Evolutionary conservation across 2,888 invertebrate species (phyloP).

Genomic region (Apamea epomidion): DNA sequence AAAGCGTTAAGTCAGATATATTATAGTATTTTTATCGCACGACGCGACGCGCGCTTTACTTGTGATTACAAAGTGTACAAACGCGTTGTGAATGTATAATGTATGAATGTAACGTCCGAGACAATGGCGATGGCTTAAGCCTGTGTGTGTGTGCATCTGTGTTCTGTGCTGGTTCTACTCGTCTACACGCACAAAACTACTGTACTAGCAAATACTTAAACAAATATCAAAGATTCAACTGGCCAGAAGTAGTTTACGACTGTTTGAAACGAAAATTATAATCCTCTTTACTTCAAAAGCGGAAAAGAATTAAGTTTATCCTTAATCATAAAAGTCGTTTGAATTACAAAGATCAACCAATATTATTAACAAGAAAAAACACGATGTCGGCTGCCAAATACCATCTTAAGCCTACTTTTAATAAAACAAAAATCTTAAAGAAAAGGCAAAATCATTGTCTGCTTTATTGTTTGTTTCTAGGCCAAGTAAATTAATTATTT

Average conservation of each 20-base stretch:
- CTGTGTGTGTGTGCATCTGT: too few species aligned
- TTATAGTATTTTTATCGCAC: background rate
- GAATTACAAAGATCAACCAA: conserved; percentile 36
- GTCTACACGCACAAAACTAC: background rate
- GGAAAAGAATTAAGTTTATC: conserved; percentile 29
- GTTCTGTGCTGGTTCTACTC: too few species aligned
- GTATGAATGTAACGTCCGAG: too few species aligned
- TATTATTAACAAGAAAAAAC: conserved; percentile 36
- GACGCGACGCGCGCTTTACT: background rate
- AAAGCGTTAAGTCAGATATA: background rate
- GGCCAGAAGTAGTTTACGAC: background rate
- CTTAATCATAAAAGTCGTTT: conserved; percentile 31
- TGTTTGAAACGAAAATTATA: background rate
- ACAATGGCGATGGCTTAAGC: too few species aligned
- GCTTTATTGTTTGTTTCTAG: conserved; percentile 73
- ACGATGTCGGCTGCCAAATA: conserved; percentile 60
- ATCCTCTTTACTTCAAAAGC: conserved; percentile 15
- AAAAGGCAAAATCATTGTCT: conserved; percentile 67
- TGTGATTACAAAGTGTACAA: background rate
- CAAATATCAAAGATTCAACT: background rate
- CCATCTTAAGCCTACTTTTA: conserved; percentile 58
- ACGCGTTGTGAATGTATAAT: background rate
- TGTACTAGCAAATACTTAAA: background rate
- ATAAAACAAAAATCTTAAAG: conserved; percentile 64
- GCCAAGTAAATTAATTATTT: conserved; percentile 83